Evolutionary conservation across 2,888 invertebrate genomes (phyloP).

Genomic region (Iphiclides podalirius): DNA sequence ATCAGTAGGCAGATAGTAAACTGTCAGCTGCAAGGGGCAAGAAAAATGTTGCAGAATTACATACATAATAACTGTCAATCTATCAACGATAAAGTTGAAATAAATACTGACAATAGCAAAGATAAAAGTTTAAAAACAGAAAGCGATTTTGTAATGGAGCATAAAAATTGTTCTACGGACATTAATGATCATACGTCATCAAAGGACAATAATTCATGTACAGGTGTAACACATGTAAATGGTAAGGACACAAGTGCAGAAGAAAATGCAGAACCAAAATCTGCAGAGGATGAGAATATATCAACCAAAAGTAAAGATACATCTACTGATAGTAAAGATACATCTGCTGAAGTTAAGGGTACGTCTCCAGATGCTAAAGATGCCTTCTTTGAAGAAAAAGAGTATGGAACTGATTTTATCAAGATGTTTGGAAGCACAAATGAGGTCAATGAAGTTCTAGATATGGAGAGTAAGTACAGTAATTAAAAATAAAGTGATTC

Average conservation of each 20-base stretch:
- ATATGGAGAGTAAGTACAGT: constrained; percentile 57
- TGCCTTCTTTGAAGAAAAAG: too few species aligned
- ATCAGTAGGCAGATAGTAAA: constrained; percentile 37
- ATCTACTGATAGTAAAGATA: background rate
- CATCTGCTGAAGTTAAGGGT: constrained; percentile 9
- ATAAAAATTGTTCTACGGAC: too few species aligned
- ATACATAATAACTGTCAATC: constrained; percentile 28
- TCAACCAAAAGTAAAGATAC: background rate
- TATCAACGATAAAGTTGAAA: background rate
- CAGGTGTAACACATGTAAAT: too few species aligned
- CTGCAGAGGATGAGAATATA: constrained; percentile 7
- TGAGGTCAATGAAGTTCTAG: constrained; percentile 60
- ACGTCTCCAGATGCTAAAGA: background rate
- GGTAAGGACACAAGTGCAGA: too few species aligned
- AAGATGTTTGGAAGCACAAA: constrained; percentile 61
- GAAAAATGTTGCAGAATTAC: constrained; percentile 40
- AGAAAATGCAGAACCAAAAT: too few species aligned
- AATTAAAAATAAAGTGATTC: too few species aligned
- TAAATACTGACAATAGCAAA: constrained; percentile 18
- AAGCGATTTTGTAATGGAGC: too few species aligned
- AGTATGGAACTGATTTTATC: constrained; percentile 40
- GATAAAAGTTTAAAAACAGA: constrained; percentile 10
- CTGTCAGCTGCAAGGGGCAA: constrained; percentile 31
- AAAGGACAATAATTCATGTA: too few species aligned
- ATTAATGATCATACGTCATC: too few species aligned